A percentile compares a stretch with the other conserved stretches of the same genome.
These are phyloP conservation scores for Holothuria scabra DNA, from an alignment of 53 echinoderm and acorn worm species.

Conservation along the genomic window DNA sequence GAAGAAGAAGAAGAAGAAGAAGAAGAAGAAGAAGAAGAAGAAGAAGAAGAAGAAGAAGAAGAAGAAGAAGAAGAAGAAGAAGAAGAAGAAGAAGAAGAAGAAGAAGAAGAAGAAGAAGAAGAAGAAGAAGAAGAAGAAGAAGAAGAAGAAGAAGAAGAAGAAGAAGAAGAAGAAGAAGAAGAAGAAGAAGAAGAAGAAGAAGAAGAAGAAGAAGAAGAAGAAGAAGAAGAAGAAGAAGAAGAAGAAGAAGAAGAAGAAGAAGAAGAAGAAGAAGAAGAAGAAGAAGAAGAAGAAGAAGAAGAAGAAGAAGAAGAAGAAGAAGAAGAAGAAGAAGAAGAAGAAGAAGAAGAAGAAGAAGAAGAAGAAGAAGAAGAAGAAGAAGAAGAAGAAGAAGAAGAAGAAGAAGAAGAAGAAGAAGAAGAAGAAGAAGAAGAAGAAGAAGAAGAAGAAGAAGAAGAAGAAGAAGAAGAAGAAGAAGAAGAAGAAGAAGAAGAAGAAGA, in stretches of 20 bases:
- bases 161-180: constrained; percentile 12
- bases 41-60: not conserved
- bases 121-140: not conserved
- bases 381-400: not conserved
- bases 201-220: constrained; percentile 9
- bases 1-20: not conserved
- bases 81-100: not conserved
- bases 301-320: not conserved
- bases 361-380: not conserved
- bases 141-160: constrained; percentile 16
- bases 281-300: not conserved
- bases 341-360: not conserved
- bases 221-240: not conserved
- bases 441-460: not conserved
- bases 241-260: not conserved
- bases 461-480: not conserved
- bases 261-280: not conserved
- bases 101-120: not conserved
- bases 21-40: not conserved
- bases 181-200: constrained; percentile 12
- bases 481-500: not conserved
- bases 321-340: not conserved
- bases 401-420: not conserved
- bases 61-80: not conserved
- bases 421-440: not conserved